phyloP scores from a whole-genome alignment of 2,797 vertebrate genomes.

The Sebastiscus albofasciatus region DNA sequence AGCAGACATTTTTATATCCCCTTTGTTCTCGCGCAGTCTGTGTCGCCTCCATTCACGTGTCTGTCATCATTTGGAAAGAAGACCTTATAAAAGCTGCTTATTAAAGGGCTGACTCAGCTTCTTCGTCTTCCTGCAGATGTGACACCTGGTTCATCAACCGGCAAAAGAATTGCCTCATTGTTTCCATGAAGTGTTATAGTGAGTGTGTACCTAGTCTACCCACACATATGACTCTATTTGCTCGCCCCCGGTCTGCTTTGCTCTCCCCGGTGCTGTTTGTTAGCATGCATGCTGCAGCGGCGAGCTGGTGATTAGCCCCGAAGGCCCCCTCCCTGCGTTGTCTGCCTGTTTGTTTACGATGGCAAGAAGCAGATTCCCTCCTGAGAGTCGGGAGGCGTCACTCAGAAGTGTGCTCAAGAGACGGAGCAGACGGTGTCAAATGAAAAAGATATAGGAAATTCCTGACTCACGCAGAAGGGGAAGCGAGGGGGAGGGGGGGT shows the following conservation, averaged over 20 bases:
- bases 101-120: slow-evolving; percentile 71
- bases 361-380: slow-evolving; percentile 43
- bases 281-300: slow-evolving; percentile 27
- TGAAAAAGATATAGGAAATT: slow-evolving; percentile 49
- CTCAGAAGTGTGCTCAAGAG: slow-evolving; percentile 37
- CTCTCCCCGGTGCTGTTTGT: slow-evolving; percentile 39
- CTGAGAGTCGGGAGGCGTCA: slow-evolving; percentile 44
- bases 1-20: slow-evolving; percentile 22
- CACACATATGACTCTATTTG: slow-evolving; percentile 44
- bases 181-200: slow-evolving; percentile 64
- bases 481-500: no score
- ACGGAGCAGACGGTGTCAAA: slow-evolving; percentile 48
- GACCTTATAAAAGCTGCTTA: slow-evolving; percentile 58
- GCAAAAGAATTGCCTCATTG: slow-evolving; percentile 68
- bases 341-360: slow-evolving; percentile 71
- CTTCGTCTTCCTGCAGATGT: slow-evolving; percentile 68
- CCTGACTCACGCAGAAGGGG: slow-evolving; percentile 42
- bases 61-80: slow-evolving; percentile 48
- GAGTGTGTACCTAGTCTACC: slow-evolving; percentile 31
- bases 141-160: slow-evolving; percentile 76
- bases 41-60: slow-evolving; percentile 35
- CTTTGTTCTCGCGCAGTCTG: slow-evolving; percentile 32
- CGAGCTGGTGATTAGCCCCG: slow-evolving; percentile 68
- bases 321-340: slow-evolving; percentile 48
- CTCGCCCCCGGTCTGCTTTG: not conserved